These are phyloP conservation scores for Heteractis magnifica DNA, from an alignment of 92 coral and sea anemone genomes.

Conservation along the genomic window DNA sequence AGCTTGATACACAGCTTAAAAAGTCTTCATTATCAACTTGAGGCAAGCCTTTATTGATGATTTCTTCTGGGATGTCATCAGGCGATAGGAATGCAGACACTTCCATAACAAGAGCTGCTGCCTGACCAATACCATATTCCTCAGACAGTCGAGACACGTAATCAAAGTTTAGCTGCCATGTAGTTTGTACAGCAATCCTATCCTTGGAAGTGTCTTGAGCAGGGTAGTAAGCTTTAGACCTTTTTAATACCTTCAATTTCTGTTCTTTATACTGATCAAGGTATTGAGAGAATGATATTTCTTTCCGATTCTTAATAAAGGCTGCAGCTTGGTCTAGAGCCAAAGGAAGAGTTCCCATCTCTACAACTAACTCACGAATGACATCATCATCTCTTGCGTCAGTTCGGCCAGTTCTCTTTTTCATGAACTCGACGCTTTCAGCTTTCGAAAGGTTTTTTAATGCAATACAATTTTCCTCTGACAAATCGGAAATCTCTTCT, in stretches of 20 bases:
- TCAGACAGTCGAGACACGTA: slow-evolving; percentile 19
- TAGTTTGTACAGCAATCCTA: slow-evolving; percentile 61
- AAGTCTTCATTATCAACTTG: slow-evolving; percentile 34
- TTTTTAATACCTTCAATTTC: slow-evolving; percentile 49
- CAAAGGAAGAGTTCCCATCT: slow-evolving; percentile 79
- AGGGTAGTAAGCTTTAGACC: slow-evolving; percentile 44
- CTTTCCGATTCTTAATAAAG: slow-evolving; percentile 35
- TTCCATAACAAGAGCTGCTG: slow-evolving; percentile 53
- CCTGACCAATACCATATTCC: slow-evolving; percentile 22
- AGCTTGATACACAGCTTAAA: slow-evolving; percentile 21
- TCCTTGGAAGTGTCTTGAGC: slow-evolving; percentile 60
- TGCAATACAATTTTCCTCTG: slow-evolving; percentile 48
- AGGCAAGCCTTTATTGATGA: slow-evolving; percentile 73
- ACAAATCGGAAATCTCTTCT: slow-evolving; percentile 48
- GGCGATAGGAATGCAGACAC: slow-evolving; percentile 65
- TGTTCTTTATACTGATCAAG: slow-evolving; percentile 51
- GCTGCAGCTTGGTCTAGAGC: slow-evolving; percentile 52
- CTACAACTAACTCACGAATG: slow-evolving; percentile 40
- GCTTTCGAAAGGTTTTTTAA: slow-evolving; percentile 41
- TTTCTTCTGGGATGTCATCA: slow-evolving; percentile 32
- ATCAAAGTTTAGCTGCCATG: slow-evolving; percentile 70
- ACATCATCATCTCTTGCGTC: slow-evolving; percentile 21
- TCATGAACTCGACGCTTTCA: slow-evolving; percentile 56
- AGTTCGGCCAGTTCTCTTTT: slow-evolving; percentile 29
- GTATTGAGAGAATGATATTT: slow-evolving; percentile 47